These are phyloP conservation scores for Byasa hedistus DNA, from an alignment of 2,888 invertebrate species.

Conservation along the genomic window DNA sequence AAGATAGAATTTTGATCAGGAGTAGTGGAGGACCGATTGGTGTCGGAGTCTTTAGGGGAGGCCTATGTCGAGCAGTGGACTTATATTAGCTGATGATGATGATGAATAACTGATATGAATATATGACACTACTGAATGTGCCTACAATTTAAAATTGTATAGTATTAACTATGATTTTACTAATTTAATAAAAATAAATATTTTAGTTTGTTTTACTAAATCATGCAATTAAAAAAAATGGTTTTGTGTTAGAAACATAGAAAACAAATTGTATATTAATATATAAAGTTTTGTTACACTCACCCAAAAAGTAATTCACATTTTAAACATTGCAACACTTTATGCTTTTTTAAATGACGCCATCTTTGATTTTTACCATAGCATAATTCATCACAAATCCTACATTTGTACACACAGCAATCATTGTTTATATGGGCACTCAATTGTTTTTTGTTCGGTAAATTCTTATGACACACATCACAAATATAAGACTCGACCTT, in stretches of 20 bases:
- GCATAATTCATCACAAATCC: conserved; percentile 38
- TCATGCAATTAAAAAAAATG: no score
- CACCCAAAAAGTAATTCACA: conserved; percentile 45
- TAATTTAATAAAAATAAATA: no score
- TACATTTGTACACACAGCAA: conserved; percentile 39
- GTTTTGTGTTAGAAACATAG: no score
- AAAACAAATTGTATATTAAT: no score
- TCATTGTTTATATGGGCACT: conserved; percentile 38
- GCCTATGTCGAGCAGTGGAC: not conserved
- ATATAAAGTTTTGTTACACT: conserved; percentile 31
- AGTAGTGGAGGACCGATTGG: not conserved
- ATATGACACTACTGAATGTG: no score
- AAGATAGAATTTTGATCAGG: no score
- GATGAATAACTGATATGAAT: no score
- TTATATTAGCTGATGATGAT: no score
- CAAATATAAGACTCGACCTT: conserved; percentile 36
- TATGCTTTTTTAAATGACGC: conserved; percentile 37
- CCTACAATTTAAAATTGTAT: no score
- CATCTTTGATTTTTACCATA: conserved; percentile 23
- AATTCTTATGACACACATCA: conserved; percentile 39
- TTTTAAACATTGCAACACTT: conserved; percentile 43
- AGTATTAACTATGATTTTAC: no score
- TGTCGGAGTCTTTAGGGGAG: not conserved
- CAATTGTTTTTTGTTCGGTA: conserved; percentile 33
- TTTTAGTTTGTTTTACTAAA: no score